phyloP scores from a whole-genome alignment of 2,113 vertebrate species.

The Seriola rivoliana region DNA sequence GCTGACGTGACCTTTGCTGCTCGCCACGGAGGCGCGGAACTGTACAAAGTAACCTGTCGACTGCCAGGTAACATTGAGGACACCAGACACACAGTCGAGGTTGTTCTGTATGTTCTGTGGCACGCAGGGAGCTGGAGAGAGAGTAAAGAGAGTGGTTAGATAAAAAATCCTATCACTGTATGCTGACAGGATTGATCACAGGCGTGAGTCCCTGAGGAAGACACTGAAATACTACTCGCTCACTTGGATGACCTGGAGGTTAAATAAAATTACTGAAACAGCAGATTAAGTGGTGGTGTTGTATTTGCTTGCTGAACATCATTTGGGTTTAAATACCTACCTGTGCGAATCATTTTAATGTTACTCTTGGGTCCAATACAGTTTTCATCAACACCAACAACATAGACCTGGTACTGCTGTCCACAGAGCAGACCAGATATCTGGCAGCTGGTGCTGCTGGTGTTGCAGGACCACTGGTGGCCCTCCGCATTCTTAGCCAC shows the following conservation, averaged over 20 bases:
- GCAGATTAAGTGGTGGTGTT: too few relatives aligned
- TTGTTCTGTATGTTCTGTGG: constrained; percentile 68
- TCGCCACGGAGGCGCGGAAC: constrained; percentile 66
- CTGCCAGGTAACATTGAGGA: constrained; percentile 82
- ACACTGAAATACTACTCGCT: too few relatives aligned
- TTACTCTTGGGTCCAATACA: constrained; percentile 80
- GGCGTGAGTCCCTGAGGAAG: neutral
- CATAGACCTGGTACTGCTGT: constrained; percentile 78
- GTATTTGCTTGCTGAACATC: too few relatives aligned
- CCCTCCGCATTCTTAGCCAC: constrained; percentile 69
- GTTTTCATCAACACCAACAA: constrained; percentile 66
- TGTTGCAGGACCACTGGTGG: constrained; percentile 71
- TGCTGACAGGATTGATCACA: neutral
- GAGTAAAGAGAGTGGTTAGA: neutral
- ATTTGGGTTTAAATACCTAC: constrained; percentile 51
- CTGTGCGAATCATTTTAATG: constrained; percentile 65
- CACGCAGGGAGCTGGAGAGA: constrained; percentile 81
- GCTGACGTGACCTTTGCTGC: constrained; percentile 43
- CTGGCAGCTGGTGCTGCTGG: constrained; percentile 71
- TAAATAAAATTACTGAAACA: too few relatives aligned
- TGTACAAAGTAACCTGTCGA: constrained; percentile 49
- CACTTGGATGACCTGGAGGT: too few relatives aligned
- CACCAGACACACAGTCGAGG: constrained; percentile 75
- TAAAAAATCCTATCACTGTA: neutral
- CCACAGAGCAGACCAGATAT: constrained; percentile 80